Base-by-base conservation (phyloP, 2,888 invertebrate species). In the Philereme vetulata region DNA sequence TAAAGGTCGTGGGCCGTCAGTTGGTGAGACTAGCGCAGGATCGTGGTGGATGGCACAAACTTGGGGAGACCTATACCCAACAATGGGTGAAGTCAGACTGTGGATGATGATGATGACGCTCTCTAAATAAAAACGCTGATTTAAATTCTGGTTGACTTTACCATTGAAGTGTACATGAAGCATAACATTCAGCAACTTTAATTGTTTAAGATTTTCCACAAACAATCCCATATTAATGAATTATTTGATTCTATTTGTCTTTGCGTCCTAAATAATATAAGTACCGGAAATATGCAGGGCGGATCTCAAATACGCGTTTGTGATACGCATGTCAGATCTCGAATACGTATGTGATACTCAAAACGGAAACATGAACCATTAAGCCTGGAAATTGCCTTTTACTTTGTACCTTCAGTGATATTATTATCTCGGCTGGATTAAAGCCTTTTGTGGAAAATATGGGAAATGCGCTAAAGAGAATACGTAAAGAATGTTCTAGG, bases 361-460 rank as follows among this genome's bases (percentile, higher is more conserved):
- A 45, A 56, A 42, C 57, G 68, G 69, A 69, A 62, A 59, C 53
- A 58, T 45, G 64, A 62, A 51, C 62, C 59, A 51, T 50, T 64
- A 60, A 62, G 62, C 56, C 21, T 53, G 51, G 60, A 53, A 63
- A 67, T 63, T 63, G 60, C 54, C 55, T 62, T 61, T 57, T 53
- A 62, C 43, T 55, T 59, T 59, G 51, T 53, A 46, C 53, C 38
- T 57, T 51, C 55, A 45, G 11, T 36, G 48, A 40, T 43, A 50
- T 48, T 53, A 60, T 63, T 64, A 60, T 62, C 52, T 58, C 51
- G 43, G 40, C 43, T 54, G 54, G 52, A 49, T 57, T 61, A 64
- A 49, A n/a, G 10, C 49, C 49, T 42, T n/a, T 46, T 10, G 7
- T 3, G 33, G 46, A 3, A 42, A 10, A 4, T 21, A 21, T 21